Evolutionary conservation across 1,140 invertebrate genomes (phyloP), one percentile per base, ranked within the genome.

Genomic region (Drosophila paulistorum): DNA sequence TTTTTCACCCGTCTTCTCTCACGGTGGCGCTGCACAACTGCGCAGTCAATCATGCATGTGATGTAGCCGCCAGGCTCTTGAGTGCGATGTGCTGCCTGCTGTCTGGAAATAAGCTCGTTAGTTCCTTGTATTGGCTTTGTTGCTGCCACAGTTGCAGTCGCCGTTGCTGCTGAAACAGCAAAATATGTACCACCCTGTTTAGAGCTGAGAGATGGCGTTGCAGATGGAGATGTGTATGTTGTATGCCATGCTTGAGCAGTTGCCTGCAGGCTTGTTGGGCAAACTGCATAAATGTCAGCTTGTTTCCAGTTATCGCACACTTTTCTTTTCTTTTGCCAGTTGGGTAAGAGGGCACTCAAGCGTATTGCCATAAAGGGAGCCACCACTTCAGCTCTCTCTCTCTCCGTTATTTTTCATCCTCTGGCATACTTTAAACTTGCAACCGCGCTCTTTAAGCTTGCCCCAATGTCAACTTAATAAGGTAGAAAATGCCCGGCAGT

Each of bases 251-350:
- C 80, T 87, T 72, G 74, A 89, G 62, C 66, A 69, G 78, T 74
- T 81, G 84, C 84, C 80, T 78, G 77, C 77, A 81, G 84, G 84
- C 84, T 89, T 71, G 68, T 82, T 75, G 84, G 68, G 80, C 84
- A 78, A 87, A 87, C 80, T 87, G 84, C 84, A 87, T 87, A 87
- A 87, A 87, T 87, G 84, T 89, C 84, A 87, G 84, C 84, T 87
- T 89, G 84, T 83, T 89, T 89, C 77, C 83, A 89, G 84, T 84
- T 89, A 87, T 87, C 84, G 80, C 84, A 89, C 84, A 71, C 80
- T 83, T 62, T 76, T 72, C 10, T 62, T 65, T 57, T 57, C 65
- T 64, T 62, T 77, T 77, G 69, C 81, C 60, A 77, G 48, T 68
- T 73, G 65, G 62, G 62, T 73, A 66, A 17, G 39, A 66, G 35